These are phyloP conservation scores for Gadopsis marmoratus DNA, from an alignment of 2,797 vertebrate species.

Conservation along the genomic window DNA sequence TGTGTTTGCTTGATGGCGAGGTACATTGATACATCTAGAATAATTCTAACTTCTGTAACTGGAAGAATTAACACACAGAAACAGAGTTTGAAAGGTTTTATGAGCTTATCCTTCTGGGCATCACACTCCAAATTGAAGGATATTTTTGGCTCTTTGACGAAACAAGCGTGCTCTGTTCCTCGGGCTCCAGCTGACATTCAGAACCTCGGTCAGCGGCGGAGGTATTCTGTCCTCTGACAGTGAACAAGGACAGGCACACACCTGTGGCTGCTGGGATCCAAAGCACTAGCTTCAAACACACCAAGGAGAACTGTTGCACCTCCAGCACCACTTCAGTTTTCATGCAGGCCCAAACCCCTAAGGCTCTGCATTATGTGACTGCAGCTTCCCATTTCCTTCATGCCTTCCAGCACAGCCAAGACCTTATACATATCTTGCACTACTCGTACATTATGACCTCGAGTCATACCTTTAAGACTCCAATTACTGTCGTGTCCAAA, in stretches of 20 bases:
- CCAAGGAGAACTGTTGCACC: background rate
- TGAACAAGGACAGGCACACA: conserved; percentile 24
- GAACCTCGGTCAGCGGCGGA: conserved; percentile 10
- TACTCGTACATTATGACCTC: background rate
- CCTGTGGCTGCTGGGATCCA: conserved; percentile 35
- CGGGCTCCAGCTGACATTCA: conserved; percentile 3
- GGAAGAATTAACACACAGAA: conserved; percentile 3
- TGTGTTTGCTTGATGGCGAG: conserved; percentile 8
- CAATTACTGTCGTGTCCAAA: conserved; percentile 2
- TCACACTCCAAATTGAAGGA: conserved; percentile 3
- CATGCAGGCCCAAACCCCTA: background rate
- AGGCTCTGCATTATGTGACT: background rate
- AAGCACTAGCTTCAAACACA: conserved; percentile 9
- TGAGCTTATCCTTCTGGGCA: conserved; percentile 1
- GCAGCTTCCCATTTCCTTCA: background rate
- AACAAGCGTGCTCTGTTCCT: background rate
- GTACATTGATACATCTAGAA: conserved; percentile 10
- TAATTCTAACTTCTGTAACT: conserved; percentile 27
- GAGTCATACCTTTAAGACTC: background rate
- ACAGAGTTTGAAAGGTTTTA: conserved; percentile 9
- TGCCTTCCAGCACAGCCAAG: background rate
- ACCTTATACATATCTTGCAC: background rate
- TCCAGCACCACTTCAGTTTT: background rate
- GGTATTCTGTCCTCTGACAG: conserved; percentile 5
- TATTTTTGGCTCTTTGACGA: conserved; percentile 24